phyloP scores from a whole-genome alignment of 2,797 vertebrate genomes.

The Sebastiscus tertius region DNA sequence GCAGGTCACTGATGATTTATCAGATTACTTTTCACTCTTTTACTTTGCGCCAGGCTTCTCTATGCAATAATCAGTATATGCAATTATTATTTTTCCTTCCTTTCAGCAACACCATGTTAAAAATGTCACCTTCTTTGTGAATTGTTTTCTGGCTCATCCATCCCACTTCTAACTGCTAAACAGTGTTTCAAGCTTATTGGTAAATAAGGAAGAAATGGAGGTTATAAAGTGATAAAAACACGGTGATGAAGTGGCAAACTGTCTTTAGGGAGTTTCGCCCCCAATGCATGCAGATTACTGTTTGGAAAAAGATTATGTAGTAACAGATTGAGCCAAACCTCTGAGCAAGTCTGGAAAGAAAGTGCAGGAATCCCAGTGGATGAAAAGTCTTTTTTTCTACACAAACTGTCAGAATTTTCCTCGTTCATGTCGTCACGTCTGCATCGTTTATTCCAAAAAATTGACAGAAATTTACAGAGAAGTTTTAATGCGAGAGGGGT shows the following conservation, averaged over 20 bases:
- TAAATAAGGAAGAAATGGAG: not conserved
- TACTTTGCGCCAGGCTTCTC: constrained; percentile 79
- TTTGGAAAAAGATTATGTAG: not conserved
- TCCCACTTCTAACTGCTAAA: not conserved
- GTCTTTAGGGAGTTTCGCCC: not conserved
- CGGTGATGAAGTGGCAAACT: not conserved
- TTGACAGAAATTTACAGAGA: not conserved
- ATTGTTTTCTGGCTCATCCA: not conserved
- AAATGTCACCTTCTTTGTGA: not conserved
- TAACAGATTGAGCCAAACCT: constrained; percentile 8
- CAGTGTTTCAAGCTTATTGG: not conserved
- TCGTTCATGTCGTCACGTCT: not conserved
- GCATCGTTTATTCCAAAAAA: not conserved
- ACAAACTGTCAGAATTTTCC: not conserved
- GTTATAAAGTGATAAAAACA: not conserved
- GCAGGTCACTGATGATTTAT: constrained; percentile 1
- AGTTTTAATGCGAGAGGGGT: not conserved
- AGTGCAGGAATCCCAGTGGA: not conserved
- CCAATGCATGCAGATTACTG: not conserved
- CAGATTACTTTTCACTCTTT: constrained; percentile 8
- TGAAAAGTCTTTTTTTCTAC: not conserved
- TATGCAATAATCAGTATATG: constrained; percentile 85
- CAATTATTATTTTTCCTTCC: constrained; percentile 61
- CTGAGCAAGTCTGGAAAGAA: not conserved
- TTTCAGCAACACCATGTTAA: constrained; percentile 28